Base-by-base conservation (phyloP, 2,888 invertebrate species). In the Micropterix aruncella region DNA sequence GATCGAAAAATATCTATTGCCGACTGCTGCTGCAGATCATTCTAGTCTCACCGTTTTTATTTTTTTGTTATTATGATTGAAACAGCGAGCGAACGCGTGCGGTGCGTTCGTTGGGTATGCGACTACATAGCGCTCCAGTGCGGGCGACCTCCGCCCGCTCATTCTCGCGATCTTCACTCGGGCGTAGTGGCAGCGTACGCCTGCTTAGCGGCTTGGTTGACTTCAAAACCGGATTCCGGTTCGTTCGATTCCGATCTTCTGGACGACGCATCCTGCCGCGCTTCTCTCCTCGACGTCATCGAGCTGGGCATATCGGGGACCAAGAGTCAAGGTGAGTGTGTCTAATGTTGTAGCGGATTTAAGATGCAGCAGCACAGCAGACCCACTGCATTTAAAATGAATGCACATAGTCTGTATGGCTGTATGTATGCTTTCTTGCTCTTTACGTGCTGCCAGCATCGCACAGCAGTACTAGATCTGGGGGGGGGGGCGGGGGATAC, bases 291-390 rank as follows among this genome's bases (percentile, higher is more conserved):
- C 49, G 96, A 99, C 67, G 95, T 96, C 1, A 91, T 96, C 2
- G 97, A 99, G 62, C 75, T 97, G 18, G 99, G 99, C 44, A 91
- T 99, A 45, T 95, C 96, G 0, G 99, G 99, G 14, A 83, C 90
- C 4, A 96, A 95, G 66, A 86, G 86, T 45, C 73, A 81, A 40
- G 83, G 83, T 49, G 18, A 47, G 51, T n/a, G n/a, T n/a, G n/a
- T n/a, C n/a, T n/a, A n/a, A n/a, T n/a, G n/a, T n/a, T n/a, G n/a
- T n/a, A n/a, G n/a, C n/a, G n/a, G n/a, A n/a, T n/a, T n/a, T n/a
- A n/a, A n/a, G n/a, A n/a, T n/a, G n/a, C n/a, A n/a, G n/a, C n/a
- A n/a, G n/a, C n/a, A n/a, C n/a, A n/a, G n/a, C n/a, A n/a, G n/a
- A n/a, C n/a, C n/a, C n/a, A n/a, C n/a, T n/a, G n/a, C n/a, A n/a